Evolutionary conservation across 2,888 invertebrate species (phyloP).

Genomic region (Tipula helvola): DNA sequence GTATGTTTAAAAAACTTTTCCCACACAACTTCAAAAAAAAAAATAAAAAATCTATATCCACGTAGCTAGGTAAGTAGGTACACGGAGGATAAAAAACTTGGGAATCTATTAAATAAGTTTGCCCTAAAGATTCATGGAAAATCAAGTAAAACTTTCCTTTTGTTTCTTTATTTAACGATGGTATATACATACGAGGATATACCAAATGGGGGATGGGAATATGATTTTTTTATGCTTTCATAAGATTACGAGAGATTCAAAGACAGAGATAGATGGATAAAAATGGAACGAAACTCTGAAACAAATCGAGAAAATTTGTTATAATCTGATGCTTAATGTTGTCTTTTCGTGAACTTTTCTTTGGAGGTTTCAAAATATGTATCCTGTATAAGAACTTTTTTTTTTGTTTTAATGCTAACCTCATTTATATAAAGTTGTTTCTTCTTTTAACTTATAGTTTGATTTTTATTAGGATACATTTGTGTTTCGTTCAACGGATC

Average conservation of each 20-base stretch:
- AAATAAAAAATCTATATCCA: background rate
- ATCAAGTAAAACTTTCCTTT: background rate
- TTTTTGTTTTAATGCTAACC: too few relatives aligned
- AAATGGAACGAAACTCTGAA: background rate
- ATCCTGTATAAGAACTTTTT: too few relatives aligned
- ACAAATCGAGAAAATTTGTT: background rate
- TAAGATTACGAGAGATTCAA: background rate
- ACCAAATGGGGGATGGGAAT: background rate
- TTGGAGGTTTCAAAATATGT: background rate
- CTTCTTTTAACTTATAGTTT: background rate
- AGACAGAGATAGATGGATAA: background rate
- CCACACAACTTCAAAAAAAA: background rate
- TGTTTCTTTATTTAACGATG: background rate
- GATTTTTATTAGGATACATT: background rate
- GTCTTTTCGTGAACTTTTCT: background rate
- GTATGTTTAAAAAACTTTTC: background rate
- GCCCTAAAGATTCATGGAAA: background rate
- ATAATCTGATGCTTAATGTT: background rate
- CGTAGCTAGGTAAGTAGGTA: background rate
- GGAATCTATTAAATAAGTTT: background rate
- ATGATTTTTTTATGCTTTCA: background rate
- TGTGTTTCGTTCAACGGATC: too few relatives aligned
- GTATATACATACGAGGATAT: background rate
- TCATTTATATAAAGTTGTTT: background rate
- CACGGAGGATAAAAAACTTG: background rate